phyloP scores from a whole-genome alignment of 2,113 vertebrate genomes.

The Alectura lathami region DNA sequence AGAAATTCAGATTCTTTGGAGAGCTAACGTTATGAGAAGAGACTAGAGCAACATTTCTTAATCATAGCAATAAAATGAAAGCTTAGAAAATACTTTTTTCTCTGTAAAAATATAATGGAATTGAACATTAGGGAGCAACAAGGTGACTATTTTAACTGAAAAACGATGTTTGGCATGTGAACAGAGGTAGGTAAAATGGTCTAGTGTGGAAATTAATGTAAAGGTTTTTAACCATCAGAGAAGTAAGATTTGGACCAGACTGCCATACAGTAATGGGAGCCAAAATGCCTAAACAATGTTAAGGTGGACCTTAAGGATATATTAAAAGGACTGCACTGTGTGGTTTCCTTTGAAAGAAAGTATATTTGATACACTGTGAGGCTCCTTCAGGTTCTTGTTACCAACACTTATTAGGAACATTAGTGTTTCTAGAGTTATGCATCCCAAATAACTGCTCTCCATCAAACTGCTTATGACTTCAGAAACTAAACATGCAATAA shows the following conservation, averaged over 20 bases:
- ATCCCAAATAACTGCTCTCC: slow-evolving; percentile 1
- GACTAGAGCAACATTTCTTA: neutral
- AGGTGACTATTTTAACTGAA: neutral
- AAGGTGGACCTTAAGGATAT: neutral
- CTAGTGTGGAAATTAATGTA: neutral
- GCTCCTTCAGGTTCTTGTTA: neutral
- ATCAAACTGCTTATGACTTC: slow-evolving; percentile 40
- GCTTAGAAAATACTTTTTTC: neutral
- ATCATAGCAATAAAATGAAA: neutral
- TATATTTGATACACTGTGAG: neutral
- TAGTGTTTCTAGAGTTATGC: neutral
- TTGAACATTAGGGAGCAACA: neutral
- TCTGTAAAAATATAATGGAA: neutral
- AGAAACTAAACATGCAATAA: slow-evolving; percentile 6
- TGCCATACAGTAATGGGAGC: neutral
- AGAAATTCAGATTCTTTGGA: neutral
- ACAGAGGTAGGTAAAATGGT: neutral
- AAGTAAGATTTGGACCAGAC: neutral
- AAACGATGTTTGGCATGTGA: neutral
- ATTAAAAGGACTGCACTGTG: neutral
- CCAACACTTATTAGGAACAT: slow-evolving; percentile 25
- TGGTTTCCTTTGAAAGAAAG: neutral
- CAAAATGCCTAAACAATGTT: neutral
- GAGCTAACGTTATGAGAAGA: neutral
- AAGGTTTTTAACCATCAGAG: neutral